Conservation (phyloP, 2,888 invertebrate genomes). For the Aethes cnicana region DNA sequence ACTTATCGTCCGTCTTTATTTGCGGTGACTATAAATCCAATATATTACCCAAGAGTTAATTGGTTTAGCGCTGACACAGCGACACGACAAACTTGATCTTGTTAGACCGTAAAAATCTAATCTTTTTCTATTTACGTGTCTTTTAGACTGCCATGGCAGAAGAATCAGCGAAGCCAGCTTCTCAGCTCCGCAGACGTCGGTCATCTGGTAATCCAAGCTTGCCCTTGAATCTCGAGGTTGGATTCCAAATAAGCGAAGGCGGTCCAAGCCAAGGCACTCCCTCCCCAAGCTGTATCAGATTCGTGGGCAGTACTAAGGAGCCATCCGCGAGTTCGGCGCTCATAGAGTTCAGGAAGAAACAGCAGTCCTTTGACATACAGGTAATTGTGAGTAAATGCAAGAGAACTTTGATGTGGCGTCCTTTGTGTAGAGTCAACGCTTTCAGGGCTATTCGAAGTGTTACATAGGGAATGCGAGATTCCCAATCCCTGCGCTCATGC, state of each 20-base stretch:
- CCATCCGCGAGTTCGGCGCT: conserved; percentile 56
- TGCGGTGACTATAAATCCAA: too few species aligned
- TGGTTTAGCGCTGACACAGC: too few species aligned
- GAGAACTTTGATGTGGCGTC: not conserved
- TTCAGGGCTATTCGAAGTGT: not conserved
- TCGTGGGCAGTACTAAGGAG: conserved; percentile 48
- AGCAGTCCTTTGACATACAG: conserved; percentile 77
- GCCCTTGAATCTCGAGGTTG: conserved; percentile 63
- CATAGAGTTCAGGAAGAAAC: conserved; percentile 73
- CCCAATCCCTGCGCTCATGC: too few species aligned
- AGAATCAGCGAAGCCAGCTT: conserved; percentile 54
- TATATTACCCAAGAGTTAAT: too few species aligned
- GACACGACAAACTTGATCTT: too few species aligned
- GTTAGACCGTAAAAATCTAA: too few species aligned
- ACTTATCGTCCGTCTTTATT: too few species aligned
- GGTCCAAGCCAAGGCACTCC: conserved; percentile 66
- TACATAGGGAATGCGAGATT: too few species aligned
- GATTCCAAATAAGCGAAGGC: conserved; percentile 63
- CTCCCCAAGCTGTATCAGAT: conserved; percentile 62
- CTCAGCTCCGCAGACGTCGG: conserved; percentile 65
- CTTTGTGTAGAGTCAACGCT: not conserved
- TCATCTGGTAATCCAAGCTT: conserved; percentile 62
- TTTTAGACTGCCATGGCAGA: conserved; percentile 52
- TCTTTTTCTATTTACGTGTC: too few species aligned
- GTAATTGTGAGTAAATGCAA: conserved; percentile 39